Evolutionary conservation across 53 echinoderm and acorn worm genomes (phyloP), one percentile per base, ranked within the genome.

Genomic region (Henricia sp.): DNA sequence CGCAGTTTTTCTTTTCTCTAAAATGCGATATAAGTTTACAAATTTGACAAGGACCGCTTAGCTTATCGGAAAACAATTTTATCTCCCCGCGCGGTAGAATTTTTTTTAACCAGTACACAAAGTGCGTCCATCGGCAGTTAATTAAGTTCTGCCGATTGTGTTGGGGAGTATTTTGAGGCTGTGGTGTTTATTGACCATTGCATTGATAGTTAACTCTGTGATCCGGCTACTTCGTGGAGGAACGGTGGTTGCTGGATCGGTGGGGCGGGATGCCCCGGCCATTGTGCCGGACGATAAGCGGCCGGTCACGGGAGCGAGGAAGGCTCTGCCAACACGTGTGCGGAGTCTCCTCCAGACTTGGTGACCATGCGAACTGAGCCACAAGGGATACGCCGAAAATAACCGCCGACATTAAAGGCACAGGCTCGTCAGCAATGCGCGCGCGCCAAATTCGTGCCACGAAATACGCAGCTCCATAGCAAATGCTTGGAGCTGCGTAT

Each of bases 321-420:
- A 30, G 65, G 71, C n/a, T 50, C 19, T 48, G 71, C 71, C 30
- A 35, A 46, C 71, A 71, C 71, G 71, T 71, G 71, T 33, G 9
- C 50, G n/a, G n/a, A 27, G 6, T 71, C 41, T 50, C 50, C 52
- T 21, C 12, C 14, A 48, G 29, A 16, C n/a, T 29, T 68, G 23
- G 39, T 21, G n/a, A 30, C 14, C 51, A 71, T 71, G 71, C 71
- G 71, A 71, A 71, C 71, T 33, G 50, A 50, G 6, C 71, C 71
- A 71, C 50, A 34, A 71, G 71, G 71, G 71, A 17, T 32, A 48
- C 29, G 51, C 48, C 71, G 51, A 50, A 26, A 50, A 51, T 50
- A 4, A 19, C 50, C 50, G n/a, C n/a, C n/a, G n/a, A n/a, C n/a
- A n/a, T n/a, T n/a, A n/a, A n/a, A n/a, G n/a, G n/a, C n/a, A n/a